phyloP scores from a whole-genome alignment of 2,113 vertebrate species.

The Phoxinus phoxinus region DNA sequence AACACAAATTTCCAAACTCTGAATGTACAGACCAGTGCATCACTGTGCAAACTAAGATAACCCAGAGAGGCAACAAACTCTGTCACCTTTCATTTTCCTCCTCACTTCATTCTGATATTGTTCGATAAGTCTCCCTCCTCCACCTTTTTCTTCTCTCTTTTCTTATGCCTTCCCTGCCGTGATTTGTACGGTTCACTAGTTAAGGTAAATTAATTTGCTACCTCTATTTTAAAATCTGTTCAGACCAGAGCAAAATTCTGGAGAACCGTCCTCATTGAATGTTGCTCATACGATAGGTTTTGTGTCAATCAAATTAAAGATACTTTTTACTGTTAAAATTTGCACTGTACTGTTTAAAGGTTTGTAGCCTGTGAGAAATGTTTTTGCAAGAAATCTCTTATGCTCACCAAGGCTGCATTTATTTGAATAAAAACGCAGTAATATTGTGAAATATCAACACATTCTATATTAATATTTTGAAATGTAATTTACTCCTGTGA shows the following conservation, averaged over 20 bases:
- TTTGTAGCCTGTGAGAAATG: too few relatives aligned
- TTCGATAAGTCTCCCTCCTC: neutral
- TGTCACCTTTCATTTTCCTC: slow-evolving; percentile 59
- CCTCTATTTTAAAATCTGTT: neutral
- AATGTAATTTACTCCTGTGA: neutral
- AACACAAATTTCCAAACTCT: neutral
- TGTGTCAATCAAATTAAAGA: neutral
- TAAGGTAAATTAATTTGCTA: neutral
- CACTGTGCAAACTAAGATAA: neutral
- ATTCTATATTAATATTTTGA: neutral
- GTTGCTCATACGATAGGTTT: neutral
- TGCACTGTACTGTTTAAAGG: too few relatives aligned
- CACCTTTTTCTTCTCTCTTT: neutral
- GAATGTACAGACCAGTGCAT: neutral
- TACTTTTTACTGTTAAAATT: too few relatives aligned
- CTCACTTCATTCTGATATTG: slow-evolving; percentile 51
- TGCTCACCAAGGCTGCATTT: too few relatives aligned
- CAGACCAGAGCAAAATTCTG: neutral
- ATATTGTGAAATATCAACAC: too few relatives aligned
- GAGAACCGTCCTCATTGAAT: neutral
- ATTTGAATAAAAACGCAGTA: too few relatives aligned
- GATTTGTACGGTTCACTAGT: neutral
- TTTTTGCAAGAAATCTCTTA: too few relatives aligned
- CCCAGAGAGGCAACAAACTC: neutral
- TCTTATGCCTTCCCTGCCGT: neutral